Evolutionary conservation across 2,113 vertebrate species (phyloP), one percentile per base, ranked within the genome.

Genomic region (Odontesthes bonariensis): DNA sequence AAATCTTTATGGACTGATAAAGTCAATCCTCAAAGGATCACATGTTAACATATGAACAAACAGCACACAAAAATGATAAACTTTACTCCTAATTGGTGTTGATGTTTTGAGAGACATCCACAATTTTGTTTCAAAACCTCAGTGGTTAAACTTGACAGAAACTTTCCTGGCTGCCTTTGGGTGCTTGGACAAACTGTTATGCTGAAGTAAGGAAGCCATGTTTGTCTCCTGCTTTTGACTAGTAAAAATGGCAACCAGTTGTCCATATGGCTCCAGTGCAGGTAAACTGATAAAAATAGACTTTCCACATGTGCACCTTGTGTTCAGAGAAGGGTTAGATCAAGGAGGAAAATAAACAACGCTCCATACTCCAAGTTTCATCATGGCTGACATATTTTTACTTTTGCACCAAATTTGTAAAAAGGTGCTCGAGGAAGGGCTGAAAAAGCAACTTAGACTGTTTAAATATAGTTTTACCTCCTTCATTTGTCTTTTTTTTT

Each of bases 211-310:
- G 27, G 53, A 27, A 61, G 49, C 75, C 64, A 53, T 59, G 60
- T 68, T 57, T 74, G 35, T 46, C 33, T 73, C 69, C 57, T 69
- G 56, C 5, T 56, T 76, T 65, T 6, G 27, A 60, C 68, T 57
- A 35, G 23, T 78, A 27, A 46, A 75, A 86, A 89, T 83, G 40
- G 72, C 85, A 92, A 82, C 49, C 87, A 90, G 69, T 81, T 88
- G 86, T 72, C n/a, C 47, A 40, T 65, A 75, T 77, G 65, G 68
- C 67, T 79, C 19, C 55, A 62, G 13, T 56, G 65, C 84, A 89
- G 78, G 77, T 88, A 77, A 80, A 86, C 22, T n/a, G 55, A 73
- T 66, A 76, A 86, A 80, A 88, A 73, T 38, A 77, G 76, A 80
- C 65, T 33, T 69, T 76, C 64, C 79, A 82, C 75, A 82, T 71